Conservation (phyloP, 2,888 invertebrate species). For the Allygus modestus region DNA sequence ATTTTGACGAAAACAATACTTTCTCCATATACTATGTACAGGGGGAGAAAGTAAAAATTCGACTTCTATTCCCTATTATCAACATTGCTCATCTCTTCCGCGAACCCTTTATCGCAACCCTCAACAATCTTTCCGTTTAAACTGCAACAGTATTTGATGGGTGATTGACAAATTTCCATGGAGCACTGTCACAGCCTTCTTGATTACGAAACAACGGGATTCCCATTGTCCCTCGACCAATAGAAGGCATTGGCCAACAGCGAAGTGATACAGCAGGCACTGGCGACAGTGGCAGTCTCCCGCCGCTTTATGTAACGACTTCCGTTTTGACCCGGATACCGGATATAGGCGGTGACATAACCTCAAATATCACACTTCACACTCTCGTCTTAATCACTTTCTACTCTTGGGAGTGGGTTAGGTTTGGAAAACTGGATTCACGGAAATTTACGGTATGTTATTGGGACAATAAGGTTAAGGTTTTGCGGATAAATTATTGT, state of each 20-base stretch:
- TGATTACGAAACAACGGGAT: not conserved
- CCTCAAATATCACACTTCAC: slow-evolving; percentile 18
- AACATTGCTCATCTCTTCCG: too few species aligned
- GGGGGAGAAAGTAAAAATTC: too few species aligned
- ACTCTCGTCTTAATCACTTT: not conserved
- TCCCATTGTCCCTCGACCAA: not conserved
- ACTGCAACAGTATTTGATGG: too few species aligned
- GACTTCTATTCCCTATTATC: too few species aligned
- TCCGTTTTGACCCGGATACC: slow-evolving; percentile 10
- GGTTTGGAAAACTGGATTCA: not conserved
- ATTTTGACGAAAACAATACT: too few species aligned
- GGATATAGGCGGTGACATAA: slow-evolving; percentile 24
- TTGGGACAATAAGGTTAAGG: not conserved
- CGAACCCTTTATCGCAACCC: too few species aligned
- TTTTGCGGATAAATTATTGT: too few species aligned
- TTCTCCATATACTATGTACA: too few species aligned
- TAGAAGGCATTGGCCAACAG: slow-evolving; percentile 5
- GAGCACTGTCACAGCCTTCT: too few species aligned
- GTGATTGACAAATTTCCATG: too few species aligned
- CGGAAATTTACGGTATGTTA: not conserved
- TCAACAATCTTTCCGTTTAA: too few species aligned
- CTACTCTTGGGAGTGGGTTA: slow-evolving; percentile 14
- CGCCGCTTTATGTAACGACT: not conserved
- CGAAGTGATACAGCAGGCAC: not conserved
- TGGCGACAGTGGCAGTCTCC: slow-evolving; percentile 12